Base-by-base conservation (phyloP, 2,888 invertebrate species). In the Elaeidobius kamerunicus region DNA sequence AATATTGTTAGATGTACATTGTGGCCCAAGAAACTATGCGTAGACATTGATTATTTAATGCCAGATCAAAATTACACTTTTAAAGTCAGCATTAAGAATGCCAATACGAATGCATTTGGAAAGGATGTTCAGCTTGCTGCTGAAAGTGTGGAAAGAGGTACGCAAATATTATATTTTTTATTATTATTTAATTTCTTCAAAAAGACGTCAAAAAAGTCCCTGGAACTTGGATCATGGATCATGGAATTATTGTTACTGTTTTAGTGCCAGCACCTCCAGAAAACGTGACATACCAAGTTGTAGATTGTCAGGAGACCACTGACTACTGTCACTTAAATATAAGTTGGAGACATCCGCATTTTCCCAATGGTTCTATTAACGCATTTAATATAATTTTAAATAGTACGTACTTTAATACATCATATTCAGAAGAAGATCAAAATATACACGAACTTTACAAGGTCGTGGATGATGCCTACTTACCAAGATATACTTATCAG, bases 321-420 rank as follows among this genome's bases (percentile, higher is more conserved):
- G 67, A 69, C 44, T 66, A 63, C 52, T 72, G 71, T 30, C 60
- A 69, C 57, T 53, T 71, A 27, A 69, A 70, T 51, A 57, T 71
- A 23, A 65, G 61, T 34, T 72, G 72, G 72, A 19, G 53, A 5
- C 71, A 72, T 61, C 72, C 72, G 0, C 66, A 66, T 43, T 34
- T 65, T 39, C 69, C 69, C 52, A 69, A 66, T 55, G 68, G 66
- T 12, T 63, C 66, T 2, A 72, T 72, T 28, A 66, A 62, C 5
- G 50, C 59, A 11, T 72, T 72, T 53, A 64, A 69, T 41, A 63
- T 72, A 3, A 56, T 67, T 16, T 53, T 72, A 32, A 65, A 65
- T 46, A 58, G 58, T 39, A 65, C 65, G 2, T 62, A 63, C 43
- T 36, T 34, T 3, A 60, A 57, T 35, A 36, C 45, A 18, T 58